Conservation (phyloP, 53 echinoderm and acorn worm species). For the Temnopleurus reevesii region DNA sequence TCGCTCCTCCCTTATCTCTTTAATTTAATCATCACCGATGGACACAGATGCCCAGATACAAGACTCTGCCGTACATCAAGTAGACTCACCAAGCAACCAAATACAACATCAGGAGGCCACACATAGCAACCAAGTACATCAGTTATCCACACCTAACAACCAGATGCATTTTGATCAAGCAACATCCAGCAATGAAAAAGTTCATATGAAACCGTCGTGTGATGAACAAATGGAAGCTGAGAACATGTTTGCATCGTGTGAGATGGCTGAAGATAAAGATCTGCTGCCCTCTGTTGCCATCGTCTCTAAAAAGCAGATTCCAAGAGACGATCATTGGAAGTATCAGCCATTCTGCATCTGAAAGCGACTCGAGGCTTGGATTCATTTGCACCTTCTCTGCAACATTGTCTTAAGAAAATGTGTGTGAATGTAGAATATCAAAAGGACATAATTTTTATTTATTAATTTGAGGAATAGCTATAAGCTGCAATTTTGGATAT, state of each 20-base stretch:
- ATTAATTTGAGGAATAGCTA: no score
- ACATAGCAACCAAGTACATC: not conserved
- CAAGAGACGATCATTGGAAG: conserved; percentile 36
- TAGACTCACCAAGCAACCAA: not conserved
- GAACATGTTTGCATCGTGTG: not conserved
- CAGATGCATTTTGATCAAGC: not conserved
- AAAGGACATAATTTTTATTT: no score
- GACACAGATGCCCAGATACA: not conserved
- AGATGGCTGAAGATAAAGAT: not conserved
- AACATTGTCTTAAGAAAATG: no score
- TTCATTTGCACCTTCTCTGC: no score
- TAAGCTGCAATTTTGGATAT: no score
- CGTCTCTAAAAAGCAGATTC: conserved; percentile 8
- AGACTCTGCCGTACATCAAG: no score
- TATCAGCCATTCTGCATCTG: conserved; percentile 58
- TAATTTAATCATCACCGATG: not conserved
- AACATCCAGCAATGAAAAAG: not conserved
- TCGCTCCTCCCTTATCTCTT: conserved; percentile 15
- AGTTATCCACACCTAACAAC: not conserved
- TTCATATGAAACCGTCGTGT: not conserved
- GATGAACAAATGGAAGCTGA: not conserved
- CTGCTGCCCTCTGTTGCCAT: conserved; percentile 49
- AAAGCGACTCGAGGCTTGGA: no score
- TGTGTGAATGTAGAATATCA: no score
- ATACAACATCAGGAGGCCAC: not conserved